Evolutionary conservation across 30 jellyfish, hydroid and myxozoan species (phyloP), one percentile per base, ranked within the genome.

Genomic region (Morbakka virulenta): DNA sequence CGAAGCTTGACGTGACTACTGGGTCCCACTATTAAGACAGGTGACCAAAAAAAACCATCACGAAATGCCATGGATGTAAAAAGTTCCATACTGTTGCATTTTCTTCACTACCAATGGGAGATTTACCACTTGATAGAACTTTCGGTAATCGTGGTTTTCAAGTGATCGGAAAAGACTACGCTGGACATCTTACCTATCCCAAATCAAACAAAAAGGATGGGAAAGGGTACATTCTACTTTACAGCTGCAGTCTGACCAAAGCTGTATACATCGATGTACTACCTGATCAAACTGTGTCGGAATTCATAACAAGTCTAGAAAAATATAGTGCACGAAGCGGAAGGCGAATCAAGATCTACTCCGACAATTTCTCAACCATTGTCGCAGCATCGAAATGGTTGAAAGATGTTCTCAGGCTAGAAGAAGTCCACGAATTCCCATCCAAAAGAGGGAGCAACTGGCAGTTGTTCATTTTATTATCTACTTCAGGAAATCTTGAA

Each of bases 241-340:
- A 66, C 74, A 62, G 83, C 1, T 86, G 93, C 93, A 86, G 96
- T 74, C 88, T 86, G n/a, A 62, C 88, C 2, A 64, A 85, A 30
- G 91, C 91, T 13, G 49, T 76, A 3, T 36, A 63, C 69, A 52
- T 84, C 23, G 95, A 84, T 28, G 53, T 86, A 61, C 48, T 78
- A 25, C 84, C 93, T 27, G 79, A 86, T 52, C 83, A 68, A 52
- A 34, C 88, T 23, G 3, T 52, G 21, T 88, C 77, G 71, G 22
- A 65, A 20, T 77, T 86, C 62, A 47, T 86, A 4, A 69, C 87
- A 41, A 70, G 77, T 67, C 79, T 68, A 69, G 78, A 86, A 69
- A 34, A 53, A 47, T 67, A 74, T 87, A 64, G 36, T 14, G 91
- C 87, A 26, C 50, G 91, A 50, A 63, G 90, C 48, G 95, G 90